phyloP scores from a whole-genome alignment of 2,888 invertebrate genomes.

The Trypoxylon attenuatum region DNA sequence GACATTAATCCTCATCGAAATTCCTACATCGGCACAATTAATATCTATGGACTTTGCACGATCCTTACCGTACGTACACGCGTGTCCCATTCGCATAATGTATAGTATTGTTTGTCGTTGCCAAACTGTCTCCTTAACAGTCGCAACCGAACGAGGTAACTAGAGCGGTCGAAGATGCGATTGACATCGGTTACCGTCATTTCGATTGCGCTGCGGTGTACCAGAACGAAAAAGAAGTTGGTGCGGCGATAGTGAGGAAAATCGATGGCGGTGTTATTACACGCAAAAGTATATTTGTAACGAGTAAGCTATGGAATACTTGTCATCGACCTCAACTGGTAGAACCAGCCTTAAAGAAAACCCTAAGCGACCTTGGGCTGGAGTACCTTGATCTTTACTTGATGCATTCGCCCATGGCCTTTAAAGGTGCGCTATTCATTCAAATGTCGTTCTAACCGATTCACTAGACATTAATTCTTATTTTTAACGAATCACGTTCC shows the following conservation, averaged over 20 bases:
- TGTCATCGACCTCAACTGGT: constrained; percentile 88
- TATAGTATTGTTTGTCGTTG: neutral
- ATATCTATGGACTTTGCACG: no score
- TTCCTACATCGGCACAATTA: no score
- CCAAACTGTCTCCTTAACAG: neutral
- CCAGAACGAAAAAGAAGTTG: constrained; percentile 82
- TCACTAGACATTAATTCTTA: no score
- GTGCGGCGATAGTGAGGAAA: constrained; percentile 80
- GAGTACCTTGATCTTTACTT: constrained; percentile 19
- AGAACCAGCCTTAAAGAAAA: constrained; percentile 79
- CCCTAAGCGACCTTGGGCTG: constrained; percentile 9
- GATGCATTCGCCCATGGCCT: constrained; percentile 12
- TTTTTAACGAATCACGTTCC: neutral
- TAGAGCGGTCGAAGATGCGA: constrained; percentile 12
- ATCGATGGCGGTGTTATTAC: constrained; percentile 80
- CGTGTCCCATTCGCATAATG: neutral
- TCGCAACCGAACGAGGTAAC: constrained; percentile 4
- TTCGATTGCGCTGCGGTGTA: constrained; percentile 74
- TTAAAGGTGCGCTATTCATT: constrained; percentile 2
- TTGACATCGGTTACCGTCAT: constrained; percentile 15
- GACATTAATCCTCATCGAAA: neutral
- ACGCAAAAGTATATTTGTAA: constrained; percentile 83
- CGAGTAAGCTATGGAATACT: constrained; percentile 85
- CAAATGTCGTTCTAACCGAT: neutral
- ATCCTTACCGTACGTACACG: no score